Percentiles rank a stretch among this genome's conserved stretches.
These are phyloP conservation scores for Amblyjoppa proteus DNA, from an alignment of 2,888 invertebrate species.

Conservation along the genomic window DNA sequence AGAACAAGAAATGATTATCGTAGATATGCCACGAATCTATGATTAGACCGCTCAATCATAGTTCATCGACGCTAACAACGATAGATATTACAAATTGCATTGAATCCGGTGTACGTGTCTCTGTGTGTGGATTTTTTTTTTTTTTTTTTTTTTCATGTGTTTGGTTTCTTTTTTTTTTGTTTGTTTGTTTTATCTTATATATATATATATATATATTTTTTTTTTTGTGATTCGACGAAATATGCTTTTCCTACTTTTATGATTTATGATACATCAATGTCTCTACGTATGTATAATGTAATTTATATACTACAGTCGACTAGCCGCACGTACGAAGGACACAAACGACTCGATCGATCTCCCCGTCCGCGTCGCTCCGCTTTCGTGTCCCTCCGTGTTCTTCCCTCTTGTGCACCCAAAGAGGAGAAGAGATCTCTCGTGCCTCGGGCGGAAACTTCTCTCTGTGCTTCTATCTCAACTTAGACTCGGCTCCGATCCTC, in stretches of 20 bases:
- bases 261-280: slow-evolving; percentile 64
- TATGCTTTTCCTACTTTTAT: slow-evolving; percentile 47
- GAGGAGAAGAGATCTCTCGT: background rate
- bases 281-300: slow-evolving; percentile 57
- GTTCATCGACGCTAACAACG: slow-evolving; percentile 57
- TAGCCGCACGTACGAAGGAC: slow-evolving; percentile 58
- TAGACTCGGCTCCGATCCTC: slow-evolving; percentile 5
- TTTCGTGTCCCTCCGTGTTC: background rate
- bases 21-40: slow-evolving; percentile 56
- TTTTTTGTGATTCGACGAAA: background rate
- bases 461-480: slow-evolving; percentile 57
- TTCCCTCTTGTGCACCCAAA: slow-evolving; percentile 7
- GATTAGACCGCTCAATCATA: slow-evolving; percentile 65
- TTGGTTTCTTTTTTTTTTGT: background rate
- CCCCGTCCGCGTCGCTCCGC: slow-evolving; percentile 7
- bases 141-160: background rate
- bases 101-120: slow-evolving; percentile 45
- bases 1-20: slow-evolving; percentile 16
- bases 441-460: slow-evolving; percentile 26
- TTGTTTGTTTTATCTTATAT: background rate
- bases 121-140: background rate
- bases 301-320: slow-evolving; percentile 56
- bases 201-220: slow-evolving; percentile 28
- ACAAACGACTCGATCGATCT: slow-evolving; percentile 36
- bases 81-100: slow-evolving; percentile 49